These are phyloP conservation scores for Cyclura pinguis DNA, from an alignment of 2,797 vertebrate genomes.

Conservation along the genomic window DNA sequence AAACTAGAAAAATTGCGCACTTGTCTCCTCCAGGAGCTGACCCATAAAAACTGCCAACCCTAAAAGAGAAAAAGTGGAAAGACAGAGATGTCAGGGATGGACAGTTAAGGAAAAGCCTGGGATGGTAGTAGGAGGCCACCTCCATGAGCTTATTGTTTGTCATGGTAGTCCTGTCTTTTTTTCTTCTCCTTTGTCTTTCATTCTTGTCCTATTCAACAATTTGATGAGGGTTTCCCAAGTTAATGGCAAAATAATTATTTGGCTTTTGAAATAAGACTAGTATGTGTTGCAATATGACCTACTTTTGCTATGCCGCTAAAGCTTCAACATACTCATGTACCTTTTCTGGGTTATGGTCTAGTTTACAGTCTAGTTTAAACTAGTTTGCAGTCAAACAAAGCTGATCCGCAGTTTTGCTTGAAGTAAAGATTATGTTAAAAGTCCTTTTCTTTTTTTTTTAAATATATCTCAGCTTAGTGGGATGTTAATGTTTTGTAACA, in stretches of 20 bases:
- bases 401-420: not conserved
- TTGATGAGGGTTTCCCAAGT: not conserved
- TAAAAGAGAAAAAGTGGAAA: not conserved
- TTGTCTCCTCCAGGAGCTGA: no score
- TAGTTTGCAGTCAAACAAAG: not conserved
- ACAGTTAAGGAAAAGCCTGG: not conserved
- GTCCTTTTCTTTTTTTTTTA: not conserved
- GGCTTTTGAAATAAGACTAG: not conserved
- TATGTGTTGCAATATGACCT: not conserved
- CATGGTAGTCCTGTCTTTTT: not conserved
- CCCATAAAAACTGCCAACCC: no score
- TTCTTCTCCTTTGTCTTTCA: not conserved
- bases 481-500: not conserved
- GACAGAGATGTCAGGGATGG: not conserved
- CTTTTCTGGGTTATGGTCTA: not conserved
- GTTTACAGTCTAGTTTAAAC: not conserved
- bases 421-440: no score
- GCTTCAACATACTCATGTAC: not conserved
- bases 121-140: not conserved
- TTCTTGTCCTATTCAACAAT: not conserved
- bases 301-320: not conserved
- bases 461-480: not conserved
- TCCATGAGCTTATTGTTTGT: no score
- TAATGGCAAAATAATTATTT: no score
- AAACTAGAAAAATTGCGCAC: no score